Conservation (phyloP, 2,888 invertebrate species). For the Drosophila kanekoi region DNA sequence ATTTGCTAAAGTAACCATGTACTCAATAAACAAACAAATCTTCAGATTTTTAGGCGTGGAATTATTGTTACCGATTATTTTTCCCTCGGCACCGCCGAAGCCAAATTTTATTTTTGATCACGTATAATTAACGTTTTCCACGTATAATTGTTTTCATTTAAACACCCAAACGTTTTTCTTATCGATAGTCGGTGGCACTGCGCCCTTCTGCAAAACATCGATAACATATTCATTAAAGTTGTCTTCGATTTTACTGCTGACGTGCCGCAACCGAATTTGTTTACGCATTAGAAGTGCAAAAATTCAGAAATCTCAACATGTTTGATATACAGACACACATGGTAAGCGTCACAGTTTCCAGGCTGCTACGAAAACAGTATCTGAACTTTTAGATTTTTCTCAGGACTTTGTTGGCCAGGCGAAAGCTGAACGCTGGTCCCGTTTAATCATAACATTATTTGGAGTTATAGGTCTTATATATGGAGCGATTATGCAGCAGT, state of each 20-base stretch:
- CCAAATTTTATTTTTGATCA: too few species aligned
- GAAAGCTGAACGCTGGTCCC: slow-evolving; percentile 94
- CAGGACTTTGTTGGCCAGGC: slow-evolving; percentile 96
- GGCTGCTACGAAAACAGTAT: neutral
- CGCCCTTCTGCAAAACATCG: neutral
- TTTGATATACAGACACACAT: slow-evolving; percentile 85
- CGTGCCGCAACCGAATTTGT: slow-evolving; percentile 69
- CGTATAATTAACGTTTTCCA: too few species aligned
- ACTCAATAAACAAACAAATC: neutral
- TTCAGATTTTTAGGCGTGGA: too few species aligned
- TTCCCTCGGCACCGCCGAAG: too few species aligned
- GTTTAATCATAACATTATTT: slow-evolving; percentile 95
- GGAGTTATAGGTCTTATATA: slow-evolving; percentile 95
- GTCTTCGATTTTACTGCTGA: slow-evolving; percentile 56
- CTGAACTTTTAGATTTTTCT: neutral
- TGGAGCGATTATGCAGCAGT: slow-evolving; percentile 97
- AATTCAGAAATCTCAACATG: slow-evolving; percentile 68
- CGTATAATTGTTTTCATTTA: too few species aligned
- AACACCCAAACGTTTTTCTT: neutral
- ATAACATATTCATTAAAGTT: slow-evolving; percentile 7
- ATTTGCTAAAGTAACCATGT: neutral
- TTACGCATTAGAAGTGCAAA: slow-evolving; percentile 46
- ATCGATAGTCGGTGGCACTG: slow-evolving; percentile 7
- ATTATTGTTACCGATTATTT: too few species aligned
- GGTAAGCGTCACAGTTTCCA: slow-evolving; percentile 66